phyloP scores from a whole-genome alignment of 2,888 invertebrate species.

The Chrysopilus asiliformis region DNA sequence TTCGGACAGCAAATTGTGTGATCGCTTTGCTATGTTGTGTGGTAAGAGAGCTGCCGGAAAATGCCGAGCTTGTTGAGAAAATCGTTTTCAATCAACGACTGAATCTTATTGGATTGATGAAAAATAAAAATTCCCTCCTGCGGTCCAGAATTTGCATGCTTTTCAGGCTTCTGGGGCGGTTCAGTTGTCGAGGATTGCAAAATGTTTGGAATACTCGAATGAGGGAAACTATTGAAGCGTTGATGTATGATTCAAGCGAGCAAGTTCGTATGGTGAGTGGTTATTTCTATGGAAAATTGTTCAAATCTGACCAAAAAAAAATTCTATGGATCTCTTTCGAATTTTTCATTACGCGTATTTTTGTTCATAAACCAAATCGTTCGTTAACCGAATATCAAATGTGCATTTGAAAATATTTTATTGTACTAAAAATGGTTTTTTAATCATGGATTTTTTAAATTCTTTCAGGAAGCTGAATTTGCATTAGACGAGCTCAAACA shows the following conservation, averaged over 20 bases:
- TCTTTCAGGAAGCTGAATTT: conserved; percentile 25
- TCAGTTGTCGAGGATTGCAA: conserved; percentile 49
- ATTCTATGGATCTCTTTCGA: no score
- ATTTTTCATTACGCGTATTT: no score
- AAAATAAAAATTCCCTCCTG: conserved; percentile 43
- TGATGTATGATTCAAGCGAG: conserved; percentile 24
- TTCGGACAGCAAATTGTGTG: conserved; percentile 50
- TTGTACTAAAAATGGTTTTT: neutral
- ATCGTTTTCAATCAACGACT: conserved; percentile 44
- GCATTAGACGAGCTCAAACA: conserved; percentile 32
- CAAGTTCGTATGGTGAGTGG: conserved; percentile 23
- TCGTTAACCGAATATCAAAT: no score
- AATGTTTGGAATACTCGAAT: conserved; percentile 28
- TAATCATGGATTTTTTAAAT: neutral
- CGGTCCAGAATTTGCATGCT: conserved; percentile 55
- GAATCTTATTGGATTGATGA: conserved; percentile 43
- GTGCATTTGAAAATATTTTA: conserved; percentile 2
- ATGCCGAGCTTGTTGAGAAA: conserved; percentile 60
- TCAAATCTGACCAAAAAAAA: no score
- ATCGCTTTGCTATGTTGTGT: conserved; percentile 61
- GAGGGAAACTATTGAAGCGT: conserved; percentile 24
- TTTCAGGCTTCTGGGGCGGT: conserved; percentile 53
- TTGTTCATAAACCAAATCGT: no score
- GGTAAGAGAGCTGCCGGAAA: conserved; percentile 58
- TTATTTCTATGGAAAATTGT: no score